These are phyloP conservation scores for Epistrophe grossulariae DNA, from an alignment of 2,888 invertebrate species.

Conservation along the genomic window DNA sequence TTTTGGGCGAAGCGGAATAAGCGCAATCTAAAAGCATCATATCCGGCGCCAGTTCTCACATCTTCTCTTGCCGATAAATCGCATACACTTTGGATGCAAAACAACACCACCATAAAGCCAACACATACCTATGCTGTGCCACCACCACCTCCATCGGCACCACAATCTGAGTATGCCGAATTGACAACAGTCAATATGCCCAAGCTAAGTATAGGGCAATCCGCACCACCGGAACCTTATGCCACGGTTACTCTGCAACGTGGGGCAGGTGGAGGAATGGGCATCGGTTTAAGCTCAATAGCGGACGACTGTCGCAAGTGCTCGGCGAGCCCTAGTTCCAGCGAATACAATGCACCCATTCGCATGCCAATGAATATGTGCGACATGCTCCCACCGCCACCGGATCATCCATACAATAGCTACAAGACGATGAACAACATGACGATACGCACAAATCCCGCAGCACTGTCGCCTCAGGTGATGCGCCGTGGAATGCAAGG, in stretches of 20 bases:
- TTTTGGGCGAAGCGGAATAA: conserved; percentile 78
- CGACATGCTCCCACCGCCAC: conserved; percentile 86
- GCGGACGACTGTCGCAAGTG: conserved; percentile 85
- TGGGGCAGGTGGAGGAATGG: conserved; percentile 76
- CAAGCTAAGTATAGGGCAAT: conserved; percentile 74
- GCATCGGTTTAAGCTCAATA: conserved; percentile 84
- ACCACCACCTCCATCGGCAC: conserved; percentile 63
- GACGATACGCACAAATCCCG: conserved; percentile 79
- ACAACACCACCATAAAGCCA: conserved; percentile 78
- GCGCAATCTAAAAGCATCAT: conserved; percentile 78
- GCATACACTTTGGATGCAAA: conserved; percentile 79
- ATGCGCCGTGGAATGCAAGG: conserved; percentile 76
- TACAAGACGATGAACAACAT: conserved; percentile 78
- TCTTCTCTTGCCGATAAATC: conserved; percentile 78
- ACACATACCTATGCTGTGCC: conserved; percentile 77
- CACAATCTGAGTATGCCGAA: conserved; percentile 78
- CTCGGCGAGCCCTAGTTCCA: conserved; percentile 85
- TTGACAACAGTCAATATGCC: conserved; percentile 76
- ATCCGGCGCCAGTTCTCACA: conserved; percentile 76
- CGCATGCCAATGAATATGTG: conserved; percentile 86
- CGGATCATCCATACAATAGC: conserved; percentile 83
- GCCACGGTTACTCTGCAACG: conserved; percentile 79
- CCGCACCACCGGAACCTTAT: conserved; percentile 78
- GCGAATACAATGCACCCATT: conserved; percentile 84
- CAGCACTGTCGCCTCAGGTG: conserved; percentile 78